Conservation (phyloP, 2,113 vertebrate genomes). For the Nerophis lumbriciformis region DNA sequence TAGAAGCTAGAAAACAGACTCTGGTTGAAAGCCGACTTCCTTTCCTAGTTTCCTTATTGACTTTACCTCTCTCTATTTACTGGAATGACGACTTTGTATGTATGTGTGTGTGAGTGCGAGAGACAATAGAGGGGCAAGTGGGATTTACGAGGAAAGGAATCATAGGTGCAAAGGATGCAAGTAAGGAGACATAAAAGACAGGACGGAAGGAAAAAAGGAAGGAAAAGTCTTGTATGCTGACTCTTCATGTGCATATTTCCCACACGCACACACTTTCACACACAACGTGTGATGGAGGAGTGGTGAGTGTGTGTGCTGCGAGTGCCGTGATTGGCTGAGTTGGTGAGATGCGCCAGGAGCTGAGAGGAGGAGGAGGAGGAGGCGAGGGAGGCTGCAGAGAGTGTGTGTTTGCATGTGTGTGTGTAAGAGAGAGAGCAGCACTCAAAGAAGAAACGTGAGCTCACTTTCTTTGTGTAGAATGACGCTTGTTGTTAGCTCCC, state of each 20-base stretch:
- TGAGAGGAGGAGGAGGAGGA: conserved; percentile 52
- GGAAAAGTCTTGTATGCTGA: conserved; percentile 31
- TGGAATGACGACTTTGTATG: neutral
- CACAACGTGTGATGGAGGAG: conserved; percentile 35
- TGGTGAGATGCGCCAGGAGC: conserved; percentile 56
- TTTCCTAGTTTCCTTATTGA: neutral
- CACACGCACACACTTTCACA: conserved; percentile 21
- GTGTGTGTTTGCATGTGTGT: conserved; percentile 10
- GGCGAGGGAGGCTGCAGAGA: conserved; percentile 41
- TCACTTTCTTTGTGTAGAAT: conserved; percentile 31
- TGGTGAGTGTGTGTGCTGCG: conserved; percentile 21
- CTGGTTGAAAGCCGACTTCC: neutral
- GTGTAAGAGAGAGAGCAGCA: neutral
- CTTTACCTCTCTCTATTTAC: neutral
- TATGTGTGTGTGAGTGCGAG: neutral
- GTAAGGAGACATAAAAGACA: neutral
- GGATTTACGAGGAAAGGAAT: neutral
- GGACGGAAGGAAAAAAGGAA: neutral
- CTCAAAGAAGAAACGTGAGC: conserved; percentile 53
- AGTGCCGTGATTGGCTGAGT: conserved; percentile 57
- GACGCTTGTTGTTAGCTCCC: conserved; percentile 22
- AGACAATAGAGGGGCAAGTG: neutral
- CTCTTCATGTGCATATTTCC: conserved; percentile 29
- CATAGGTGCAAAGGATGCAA: neutral
- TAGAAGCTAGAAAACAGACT: too few relatives aligned